A percentile compares a stretch with the other conserved stretches of the same genome.
Evolutionary conservation across 2,888 invertebrate species (phyloP).

Genomic region (Limnephilus auricula): DNA sequence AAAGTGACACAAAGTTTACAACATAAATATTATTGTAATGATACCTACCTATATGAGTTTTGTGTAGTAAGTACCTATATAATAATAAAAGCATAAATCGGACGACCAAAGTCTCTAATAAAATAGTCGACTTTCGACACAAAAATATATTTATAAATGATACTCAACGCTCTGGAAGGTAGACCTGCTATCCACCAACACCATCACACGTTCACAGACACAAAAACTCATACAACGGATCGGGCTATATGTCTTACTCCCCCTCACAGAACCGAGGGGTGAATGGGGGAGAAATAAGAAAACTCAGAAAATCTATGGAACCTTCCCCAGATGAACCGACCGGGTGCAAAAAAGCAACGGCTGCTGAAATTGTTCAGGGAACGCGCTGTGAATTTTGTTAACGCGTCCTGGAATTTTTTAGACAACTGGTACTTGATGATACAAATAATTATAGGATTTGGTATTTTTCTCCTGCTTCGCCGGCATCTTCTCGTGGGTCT

Average conservation of each 20-base stretch:
- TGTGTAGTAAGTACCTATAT: too few relatives aligned
- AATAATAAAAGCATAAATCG: background rate
- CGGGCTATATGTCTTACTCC: constrained; percentile 50
- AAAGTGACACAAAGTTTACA: too few relatives aligned
- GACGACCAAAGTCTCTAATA: background rate
- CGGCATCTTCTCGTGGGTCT: constrained; percentile 25
- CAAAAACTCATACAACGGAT: constrained; percentile 14
- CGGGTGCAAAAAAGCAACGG: constrained; percentile 34
- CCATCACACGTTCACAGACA: constrained; percentile 40
- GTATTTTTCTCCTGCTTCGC: constrained; percentile 27
- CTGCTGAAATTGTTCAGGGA: constrained; percentile 40
- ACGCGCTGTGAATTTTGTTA: constrained; percentile 56
- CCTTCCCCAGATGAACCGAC: constrained; percentile 44
- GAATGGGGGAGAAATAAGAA: constrained; percentile 39
- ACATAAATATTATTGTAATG: too few relatives aligned
- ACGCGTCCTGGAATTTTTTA: constrained; percentile 51
- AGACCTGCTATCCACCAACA: background rate
- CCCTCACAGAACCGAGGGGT: constrained; percentile 35
- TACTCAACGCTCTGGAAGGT: constrained; percentile 21
- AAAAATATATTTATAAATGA: background rate
- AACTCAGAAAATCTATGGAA: constrained; percentile 50
- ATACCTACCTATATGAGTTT: too few relatives aligned
- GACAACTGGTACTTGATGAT: constrained; percentile 53
- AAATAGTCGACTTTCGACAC: background rate
- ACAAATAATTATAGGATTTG: constrained; percentile 54